These are phyloP conservation scores for Lutjanus erythropterus DNA, from an alignment of 2,113 vertebrate genomes.

Conservation along the genomic window DNA sequence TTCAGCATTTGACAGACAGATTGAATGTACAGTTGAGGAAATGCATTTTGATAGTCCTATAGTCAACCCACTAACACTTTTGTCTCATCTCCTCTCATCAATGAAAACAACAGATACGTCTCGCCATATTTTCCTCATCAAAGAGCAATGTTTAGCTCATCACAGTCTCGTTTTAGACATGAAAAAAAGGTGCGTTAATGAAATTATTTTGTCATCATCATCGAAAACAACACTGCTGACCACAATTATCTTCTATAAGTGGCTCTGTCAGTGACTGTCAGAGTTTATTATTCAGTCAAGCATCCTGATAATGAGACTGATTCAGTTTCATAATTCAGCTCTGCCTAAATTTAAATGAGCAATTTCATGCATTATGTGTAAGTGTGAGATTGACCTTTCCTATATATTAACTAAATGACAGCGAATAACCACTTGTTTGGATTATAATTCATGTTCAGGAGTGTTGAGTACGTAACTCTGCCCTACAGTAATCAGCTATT, in stretches of 20 bases:
- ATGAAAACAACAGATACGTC: no score
- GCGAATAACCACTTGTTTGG: neutral
- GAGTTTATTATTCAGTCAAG: constrained; percentile 18
- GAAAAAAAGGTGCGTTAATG: no score
- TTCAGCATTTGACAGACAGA: no score
- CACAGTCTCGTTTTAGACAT: no score
- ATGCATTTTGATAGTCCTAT: no score
- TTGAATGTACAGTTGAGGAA: no score
- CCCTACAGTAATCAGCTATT: neutral
- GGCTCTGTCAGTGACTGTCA: neutral
- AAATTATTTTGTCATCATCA: no score
- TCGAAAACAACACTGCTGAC: neutral
- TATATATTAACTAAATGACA: neutral
- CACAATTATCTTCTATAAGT: constrained; percentile 2
- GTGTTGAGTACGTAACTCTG: neutral
- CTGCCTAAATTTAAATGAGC: neutral
- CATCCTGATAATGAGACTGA: constrained; percentile 19
- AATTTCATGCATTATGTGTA: neutral
- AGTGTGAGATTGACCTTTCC: neutral
- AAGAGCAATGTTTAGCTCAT: no score
- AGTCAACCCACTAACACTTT: no score
- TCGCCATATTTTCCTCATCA: no score
- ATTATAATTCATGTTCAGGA: neutral
- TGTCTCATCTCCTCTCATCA: no score
- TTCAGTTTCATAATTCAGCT: neutral